Evolutionary conservation across 2,888 invertebrate genomes (phyloP).

Genomic region (Agonum fuliginosum): DNA sequence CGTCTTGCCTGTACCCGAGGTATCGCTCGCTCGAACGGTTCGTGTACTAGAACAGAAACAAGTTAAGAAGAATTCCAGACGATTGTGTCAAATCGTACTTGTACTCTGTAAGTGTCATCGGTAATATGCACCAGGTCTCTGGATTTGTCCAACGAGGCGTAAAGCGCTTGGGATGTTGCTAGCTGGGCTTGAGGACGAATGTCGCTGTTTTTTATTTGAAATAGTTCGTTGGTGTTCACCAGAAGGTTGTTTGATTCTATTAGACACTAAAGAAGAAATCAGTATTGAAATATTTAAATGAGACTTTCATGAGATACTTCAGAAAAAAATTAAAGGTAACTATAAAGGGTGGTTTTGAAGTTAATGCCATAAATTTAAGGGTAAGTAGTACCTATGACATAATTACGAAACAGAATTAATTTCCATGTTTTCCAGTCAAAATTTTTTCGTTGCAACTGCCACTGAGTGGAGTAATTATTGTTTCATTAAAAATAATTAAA

Average conservation of each 20-base stretch:
- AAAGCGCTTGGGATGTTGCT: conserved; percentile 86
- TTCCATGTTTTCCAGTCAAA: no score
- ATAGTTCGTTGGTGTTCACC: conserved; percentile 81
- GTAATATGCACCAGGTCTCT: conserved; percentile 92
- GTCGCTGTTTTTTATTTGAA: conserved; percentile 87
- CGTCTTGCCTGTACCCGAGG: conserved; percentile 83
- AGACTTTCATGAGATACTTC: no score
- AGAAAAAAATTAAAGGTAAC: no score
- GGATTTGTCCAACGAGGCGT: conserved; percentile 90
- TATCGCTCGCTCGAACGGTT: conserved; percentile 91
- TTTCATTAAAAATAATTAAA: no score
- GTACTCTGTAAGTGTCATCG: conserved; percentile 88
- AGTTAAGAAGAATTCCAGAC: conserved; percentile 16
- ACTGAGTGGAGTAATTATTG: no score
- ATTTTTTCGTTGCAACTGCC: no score
- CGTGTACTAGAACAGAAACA: conserved; percentile 80
- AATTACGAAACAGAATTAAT: no score
- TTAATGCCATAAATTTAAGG: no score
- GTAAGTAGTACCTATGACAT: no score
- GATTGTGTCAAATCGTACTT: conserved; percentile 73
- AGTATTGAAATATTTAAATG: no score
- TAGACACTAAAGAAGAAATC: conserved; percentile 78
- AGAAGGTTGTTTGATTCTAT: conserved; percentile 79
- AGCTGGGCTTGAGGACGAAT: conserved; percentile 85
- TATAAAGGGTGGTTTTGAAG: no score